Evolutionary conservation across 2,888 invertebrate genomes (phyloP).

Genomic region (Nycteola revayana): DNA sequence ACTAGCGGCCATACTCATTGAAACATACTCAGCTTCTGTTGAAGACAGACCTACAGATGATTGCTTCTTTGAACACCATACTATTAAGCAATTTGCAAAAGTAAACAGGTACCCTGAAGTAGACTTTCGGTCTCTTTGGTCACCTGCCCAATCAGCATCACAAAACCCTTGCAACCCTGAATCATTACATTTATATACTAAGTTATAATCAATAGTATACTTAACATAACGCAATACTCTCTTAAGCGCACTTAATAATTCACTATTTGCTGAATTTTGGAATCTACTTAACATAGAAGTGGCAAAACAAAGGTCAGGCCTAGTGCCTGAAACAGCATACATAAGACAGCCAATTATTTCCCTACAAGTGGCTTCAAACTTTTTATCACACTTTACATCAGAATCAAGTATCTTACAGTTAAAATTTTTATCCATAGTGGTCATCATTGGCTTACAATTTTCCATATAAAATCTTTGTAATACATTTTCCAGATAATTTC

Average conservation of each 20-base stretch:
- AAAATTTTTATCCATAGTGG: slow-evolving; percentile 20
- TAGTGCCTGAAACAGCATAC: slow-evolving; percentile 8
- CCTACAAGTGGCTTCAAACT: slow-evolving; percentile 6
- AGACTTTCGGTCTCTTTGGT: not conserved
- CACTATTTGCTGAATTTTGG: not conserved
- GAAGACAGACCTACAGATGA: slow-evolving; percentile 5
- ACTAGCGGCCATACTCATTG: slow-evolving; percentile 5
- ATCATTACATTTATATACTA: slow-evolving; percentile 3
- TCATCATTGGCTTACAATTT: slow-evolving; percentile 17
- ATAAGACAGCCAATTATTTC: slow-evolving; percentile 7
- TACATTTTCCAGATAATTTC: slow-evolving; percentile 17
- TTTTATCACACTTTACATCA: not conserved
- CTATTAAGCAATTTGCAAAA: slow-evolving; percentile 1
- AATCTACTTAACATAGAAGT: slow-evolving; percentile 7
- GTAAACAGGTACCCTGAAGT: not conserved
- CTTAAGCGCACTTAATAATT: slow-evolving; percentile 2
- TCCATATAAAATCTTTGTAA: slow-evolving; percentile 16
- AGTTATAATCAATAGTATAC: slow-evolving; percentile 6
- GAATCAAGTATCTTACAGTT: slow-evolving; percentile 12
- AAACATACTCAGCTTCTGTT: slow-evolving; percentile 9
- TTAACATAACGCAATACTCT: slow-evolving; percentile 12
- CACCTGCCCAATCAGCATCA: slow-evolving; percentile 2
- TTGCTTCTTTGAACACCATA: slow-evolving; percentile 6
- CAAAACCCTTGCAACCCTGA: not conserved
- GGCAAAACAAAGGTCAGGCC: slow-evolving; percentile 7